Evolutionary conservation across 92 coral and sea anemone genomes (phyloP).

Genomic region (Siderastrea radians): DNA sequence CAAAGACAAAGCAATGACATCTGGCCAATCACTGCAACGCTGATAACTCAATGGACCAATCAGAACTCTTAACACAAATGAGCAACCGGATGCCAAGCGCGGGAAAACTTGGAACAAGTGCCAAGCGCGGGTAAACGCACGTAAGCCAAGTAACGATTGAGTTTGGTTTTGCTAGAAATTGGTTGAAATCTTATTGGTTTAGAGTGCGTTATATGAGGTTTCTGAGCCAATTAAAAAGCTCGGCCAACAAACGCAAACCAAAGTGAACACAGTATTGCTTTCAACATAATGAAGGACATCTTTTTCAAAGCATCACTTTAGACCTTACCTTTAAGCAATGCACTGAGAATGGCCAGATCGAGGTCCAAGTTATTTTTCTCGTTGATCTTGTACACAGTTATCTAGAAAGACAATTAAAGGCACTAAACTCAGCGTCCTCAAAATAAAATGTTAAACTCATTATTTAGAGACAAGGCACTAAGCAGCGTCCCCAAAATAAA

Average conservation of each 20-base stretch:
- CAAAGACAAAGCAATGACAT: no score
- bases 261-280: background rate
- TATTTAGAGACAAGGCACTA: no score
- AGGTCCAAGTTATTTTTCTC: slow-evolving; percentile 65
- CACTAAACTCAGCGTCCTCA: background rate
- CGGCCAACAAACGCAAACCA: background rate
- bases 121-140: background rate
- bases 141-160: background rate
- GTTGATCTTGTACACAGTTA: slow-evolving; percentile 65
- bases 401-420: slow-evolving; percentile 7
- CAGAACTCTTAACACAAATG: no score
- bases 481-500: no score
- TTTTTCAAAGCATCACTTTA: no score
- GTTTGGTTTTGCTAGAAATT: background rate
- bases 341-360: slow-evolving; percentile 68
- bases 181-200: background rate
- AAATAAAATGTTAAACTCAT: no score
- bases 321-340: slow-evolving; percentile 53
- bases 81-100: background rate
- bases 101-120: no score
- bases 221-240: background rate
- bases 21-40: no score
- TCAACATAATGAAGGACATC: no score
- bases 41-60: no score
- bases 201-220: no score